A percentile compares a stretch with the other conserved stretches of the same genome.
Conservation (phyloP, 1,140 invertebrate species). For the Dendroctonus valens region DNA sequence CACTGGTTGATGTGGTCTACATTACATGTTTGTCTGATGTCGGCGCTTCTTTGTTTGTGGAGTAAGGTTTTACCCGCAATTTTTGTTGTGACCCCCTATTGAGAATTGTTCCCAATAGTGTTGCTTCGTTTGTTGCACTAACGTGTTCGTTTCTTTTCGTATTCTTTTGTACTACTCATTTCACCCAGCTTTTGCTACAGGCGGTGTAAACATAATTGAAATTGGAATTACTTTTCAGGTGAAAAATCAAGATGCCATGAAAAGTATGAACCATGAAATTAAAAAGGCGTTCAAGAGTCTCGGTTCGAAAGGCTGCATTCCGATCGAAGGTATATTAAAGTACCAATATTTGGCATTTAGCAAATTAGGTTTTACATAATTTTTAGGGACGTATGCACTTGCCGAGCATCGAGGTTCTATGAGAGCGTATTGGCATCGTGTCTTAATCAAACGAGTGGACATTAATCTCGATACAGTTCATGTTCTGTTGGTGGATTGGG, state of each 20-base stretch:
- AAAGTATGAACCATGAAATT: constrained; percentile 18
- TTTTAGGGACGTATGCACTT: constrained; percentile 34
- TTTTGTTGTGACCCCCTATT: no score
- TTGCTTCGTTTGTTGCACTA: no score
- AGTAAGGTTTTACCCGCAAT: no score
- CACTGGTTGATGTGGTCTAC: no score
- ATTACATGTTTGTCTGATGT: no score
- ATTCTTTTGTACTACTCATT: no score
- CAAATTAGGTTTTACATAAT: neutral
- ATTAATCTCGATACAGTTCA: constrained; percentile 25
- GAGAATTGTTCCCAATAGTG: no score
- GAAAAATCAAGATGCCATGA: constrained; percentile 22
- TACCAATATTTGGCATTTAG: neutral
- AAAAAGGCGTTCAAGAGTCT: constrained; percentile 24
- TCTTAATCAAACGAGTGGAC: constrained; percentile 32
- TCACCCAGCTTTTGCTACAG: no score
- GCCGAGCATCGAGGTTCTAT: constrained; percentile 31
- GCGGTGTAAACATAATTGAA: neutral
- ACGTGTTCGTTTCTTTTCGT: no score
- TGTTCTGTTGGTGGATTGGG: constrained; percentile 39
- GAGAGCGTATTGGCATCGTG: constrained; percentile 35
- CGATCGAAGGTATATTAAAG: constrained; percentile 31
- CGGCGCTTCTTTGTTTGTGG: no score
- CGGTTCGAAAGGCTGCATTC: constrained; percentile 11
- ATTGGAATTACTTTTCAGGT: constrained; percentile 22